A percentile compares a stretch with the other conserved stretches of the same genome.
Evolutionary conservation across 1,140 invertebrate genomes (phyloP).

Genomic region (Tribolium madens): DNA sequence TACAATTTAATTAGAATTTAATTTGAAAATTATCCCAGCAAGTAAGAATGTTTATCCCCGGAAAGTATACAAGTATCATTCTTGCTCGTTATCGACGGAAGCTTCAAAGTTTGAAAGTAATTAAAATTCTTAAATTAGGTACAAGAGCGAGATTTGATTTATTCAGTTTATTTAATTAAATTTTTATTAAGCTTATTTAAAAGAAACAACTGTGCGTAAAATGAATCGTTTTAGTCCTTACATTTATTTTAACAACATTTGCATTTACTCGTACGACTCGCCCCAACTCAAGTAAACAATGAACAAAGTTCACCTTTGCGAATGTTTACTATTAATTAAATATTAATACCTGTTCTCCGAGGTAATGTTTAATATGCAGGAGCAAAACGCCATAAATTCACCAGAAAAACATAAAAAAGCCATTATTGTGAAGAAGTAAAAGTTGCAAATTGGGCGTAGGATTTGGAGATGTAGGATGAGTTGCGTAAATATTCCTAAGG

Average conservation of each 20-base stretch:
- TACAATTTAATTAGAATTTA: conserved; percentile 36
- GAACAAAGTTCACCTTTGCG: not conserved
- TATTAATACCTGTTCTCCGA: not conserved
- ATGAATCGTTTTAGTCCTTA: not conserved
- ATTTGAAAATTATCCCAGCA: conserved; percentile 8
- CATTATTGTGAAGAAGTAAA: not conserved
- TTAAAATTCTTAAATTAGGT: conserved; percentile 24
- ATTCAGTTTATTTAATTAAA: conserved; percentile 27
- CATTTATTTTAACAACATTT: not conserved
- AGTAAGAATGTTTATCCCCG: conserved; percentile 14
- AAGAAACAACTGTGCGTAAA: not conserved
- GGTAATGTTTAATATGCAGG: not conserved
- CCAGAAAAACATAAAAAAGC: conserved; percentile 1
- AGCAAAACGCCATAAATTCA: not conserved
- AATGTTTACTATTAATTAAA: conserved; percentile 15
- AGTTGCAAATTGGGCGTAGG: conserved; percentile 20
- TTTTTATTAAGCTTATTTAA: not conserved
- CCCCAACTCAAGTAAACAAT: not conserved
- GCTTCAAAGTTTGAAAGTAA: conserved; percentile 10
- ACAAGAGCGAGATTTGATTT: conserved; percentile 20
- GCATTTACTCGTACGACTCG: not conserved
- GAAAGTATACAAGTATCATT: conserved; percentile 2
- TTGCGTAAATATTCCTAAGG: conserved; percentile 23
- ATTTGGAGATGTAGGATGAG: conserved; percentile 9
- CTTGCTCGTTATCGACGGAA: conserved; percentile 7